Conservation (phyloP, 2,888 invertebrate species). For the Andrena minutula region DNA sequence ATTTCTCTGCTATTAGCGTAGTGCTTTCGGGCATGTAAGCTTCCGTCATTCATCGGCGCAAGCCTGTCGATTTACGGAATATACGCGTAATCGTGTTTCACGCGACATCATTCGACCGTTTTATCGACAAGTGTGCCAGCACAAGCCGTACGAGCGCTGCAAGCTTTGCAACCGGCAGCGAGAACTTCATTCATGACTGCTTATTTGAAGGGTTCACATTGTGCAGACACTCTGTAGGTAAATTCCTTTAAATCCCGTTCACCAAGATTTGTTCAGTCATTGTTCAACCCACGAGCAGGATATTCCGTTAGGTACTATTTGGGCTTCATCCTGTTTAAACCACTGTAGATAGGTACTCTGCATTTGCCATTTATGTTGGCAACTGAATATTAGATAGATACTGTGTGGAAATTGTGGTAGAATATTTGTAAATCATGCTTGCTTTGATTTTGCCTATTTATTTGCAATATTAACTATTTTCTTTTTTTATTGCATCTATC, state of each 20-base stretch:
- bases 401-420: too few relatives aligned
- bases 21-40: conserved; percentile 8
- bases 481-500: too few relatives aligned
- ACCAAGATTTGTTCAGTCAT: conserved; percentile 12
- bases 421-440: too few relatives aligned
- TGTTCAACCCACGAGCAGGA: not conserved
- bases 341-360: too few relatives aligned
- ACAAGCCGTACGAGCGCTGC: not conserved
- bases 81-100: conserved; percentile 7
- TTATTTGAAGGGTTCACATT: not conserved
- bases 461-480: too few relatives aligned
- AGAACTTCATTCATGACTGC: conserved; percentile 11
- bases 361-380: too few relatives aligned
- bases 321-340: too few relatives aligned
- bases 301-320: too few relatives aligned
- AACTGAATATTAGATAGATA: too few relatives aligned
- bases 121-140: conserved; percentile 24
- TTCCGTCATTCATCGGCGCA: not conserved
- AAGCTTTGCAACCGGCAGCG: not conserved
- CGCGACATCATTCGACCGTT: conserved; percentile 26
- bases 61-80: conserved; percentile 7
- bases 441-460: too few relatives aligned
- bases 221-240: too few relatives aligned
- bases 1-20: conserved; percentile 3
- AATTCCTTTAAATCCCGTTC: conserved; percentile 24